These are phyloP conservation scores for Yponomeuta cagnagella DNA, from an alignment of 2,888 invertebrate genomes.

Conservation along the genomic window DNA sequence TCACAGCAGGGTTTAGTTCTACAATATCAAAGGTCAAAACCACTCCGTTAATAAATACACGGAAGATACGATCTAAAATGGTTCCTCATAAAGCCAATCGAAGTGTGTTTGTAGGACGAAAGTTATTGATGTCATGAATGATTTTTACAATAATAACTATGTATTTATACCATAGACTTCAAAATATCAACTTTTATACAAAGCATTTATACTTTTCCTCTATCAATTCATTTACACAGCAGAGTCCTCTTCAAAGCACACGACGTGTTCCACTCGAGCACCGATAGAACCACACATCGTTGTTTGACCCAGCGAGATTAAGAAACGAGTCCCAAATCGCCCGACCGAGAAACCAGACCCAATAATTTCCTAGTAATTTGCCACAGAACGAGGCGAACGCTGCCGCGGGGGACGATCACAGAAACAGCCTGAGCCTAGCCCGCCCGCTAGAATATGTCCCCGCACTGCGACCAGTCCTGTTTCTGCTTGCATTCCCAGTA, in stretches of 20 bases:
- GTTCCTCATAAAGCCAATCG: neutral
- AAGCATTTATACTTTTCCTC: neutral
- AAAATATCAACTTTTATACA: slow-evolving; percentile 9
- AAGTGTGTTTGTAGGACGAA: neutral
- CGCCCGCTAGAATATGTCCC: slow-evolving; percentile 86
- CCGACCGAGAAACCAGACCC: too few species aligned
- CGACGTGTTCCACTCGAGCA: neutral
- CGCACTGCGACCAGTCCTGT: slow-evolving; percentile 93
- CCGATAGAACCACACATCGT: neutral
- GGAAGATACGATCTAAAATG: neutral
- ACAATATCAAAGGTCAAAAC: neutral
- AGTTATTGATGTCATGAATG: slow-evolving; percentile 2
- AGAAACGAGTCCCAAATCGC: too few species aligned
- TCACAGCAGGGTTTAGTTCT: too few species aligned
- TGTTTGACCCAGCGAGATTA: neutral
- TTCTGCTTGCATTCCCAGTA: slow-evolving; percentile 96
- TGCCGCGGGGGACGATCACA: neutral
- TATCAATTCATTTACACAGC: neutral
- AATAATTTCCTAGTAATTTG: too few species aligned
- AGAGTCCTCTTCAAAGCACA: neutral
- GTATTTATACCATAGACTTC: slow-evolving; percentile 4
- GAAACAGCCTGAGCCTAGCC: neutral
- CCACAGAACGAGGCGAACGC: too few species aligned
- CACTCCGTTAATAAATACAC: neutral
- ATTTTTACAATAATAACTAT: slow-evolving; percentile 7